Percentiles rank a stretch among this genome's conserved stretches.
phyloP scores from a whole-genome alignment of 2,797 vertebrate species.

The Dryobates pubescens region DNA sequence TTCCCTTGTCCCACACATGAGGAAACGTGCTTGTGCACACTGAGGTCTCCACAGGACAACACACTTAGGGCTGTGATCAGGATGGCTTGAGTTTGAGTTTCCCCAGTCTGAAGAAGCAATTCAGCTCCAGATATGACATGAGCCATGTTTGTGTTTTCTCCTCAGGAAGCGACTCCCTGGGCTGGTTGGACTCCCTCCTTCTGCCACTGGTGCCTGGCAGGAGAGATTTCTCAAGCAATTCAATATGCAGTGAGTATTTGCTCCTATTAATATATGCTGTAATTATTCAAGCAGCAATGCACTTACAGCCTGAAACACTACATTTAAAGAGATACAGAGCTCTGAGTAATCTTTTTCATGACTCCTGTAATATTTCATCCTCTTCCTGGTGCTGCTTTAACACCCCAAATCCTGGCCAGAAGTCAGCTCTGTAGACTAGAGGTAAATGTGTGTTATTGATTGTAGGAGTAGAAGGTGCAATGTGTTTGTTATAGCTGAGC shows the following conservation, averaged over 20 bases:
- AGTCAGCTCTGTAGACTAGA: not conserved
- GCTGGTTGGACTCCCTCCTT: not conserved
- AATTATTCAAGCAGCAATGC: not conserved
- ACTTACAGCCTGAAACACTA: not conserved
- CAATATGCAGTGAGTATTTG: not conserved
- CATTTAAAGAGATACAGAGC: not conserved
- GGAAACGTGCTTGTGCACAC: not conserved
- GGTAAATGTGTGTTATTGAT: not conserved
- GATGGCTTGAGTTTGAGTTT: not conserved
- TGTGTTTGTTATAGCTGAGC: not conserved
- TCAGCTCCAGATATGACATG: not conserved
- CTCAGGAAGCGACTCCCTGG: conserved; percentile 17
- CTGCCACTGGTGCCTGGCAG: not conserved
- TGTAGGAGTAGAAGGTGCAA: not conserved
- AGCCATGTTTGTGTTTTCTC: conserved; percentile 9
- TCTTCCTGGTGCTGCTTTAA: not conserved
- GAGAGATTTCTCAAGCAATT: conserved; percentile 10
- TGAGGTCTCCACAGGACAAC: not conserved
- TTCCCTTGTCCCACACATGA: not conserved
- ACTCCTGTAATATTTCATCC: not conserved
- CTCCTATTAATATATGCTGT: not conserved
- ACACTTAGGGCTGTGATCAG: not conserved
- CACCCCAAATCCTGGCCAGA: not conserved
- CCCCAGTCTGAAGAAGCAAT: not conserved
- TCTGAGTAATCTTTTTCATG: not conserved